Evolutionary conservation across 2,888 invertebrate species (phyloP), one percentile per base, ranked within the genome.

Genomic region (Sturmia bella): DNA sequence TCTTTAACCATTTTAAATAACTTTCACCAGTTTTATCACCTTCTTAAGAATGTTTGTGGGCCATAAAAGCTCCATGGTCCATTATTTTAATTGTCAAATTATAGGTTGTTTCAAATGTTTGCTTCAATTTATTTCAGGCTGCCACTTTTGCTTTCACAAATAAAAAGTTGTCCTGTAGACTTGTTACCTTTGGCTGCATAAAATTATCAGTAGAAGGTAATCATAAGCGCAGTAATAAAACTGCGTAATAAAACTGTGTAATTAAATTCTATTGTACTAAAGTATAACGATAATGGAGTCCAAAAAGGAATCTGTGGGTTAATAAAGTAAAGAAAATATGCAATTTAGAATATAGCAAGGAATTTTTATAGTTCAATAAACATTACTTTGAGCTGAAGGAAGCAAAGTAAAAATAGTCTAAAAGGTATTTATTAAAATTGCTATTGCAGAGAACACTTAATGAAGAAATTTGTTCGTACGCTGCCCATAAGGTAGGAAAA

Each of bases 51-150:
- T 68, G 32, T 59, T 41, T 52, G 32, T 32, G 19, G 43, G 21
- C 41, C 39, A 66, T 66, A 61, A 76, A 73, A 63, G 19, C 50
- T 15, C 5, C 52, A n/a, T 37, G 43, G 68, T 52, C 61, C 24
- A 52, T 76, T 69, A 45, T 69, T 69, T 69, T 69, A 69, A 69
- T 69, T 54, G 39, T 24, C 21, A 54, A 69, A 69, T 59, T 66
- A 59, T 15, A 75, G 75, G 66, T 68, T 76, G 37, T 45, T 66
- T 27, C 50, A 68, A 68, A 66, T 50, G n/a, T 41, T 66, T 24
- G 3, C 52, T 24, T 43, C 43, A 37, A 37, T 56, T 27, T 57
- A 48, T 4, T 3, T n/a, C n/a, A n/a, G n/a, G n/a, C 21, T 4
- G 7, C 0, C 21, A 24, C 24, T 54, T 48, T 32, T 12, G 17